These are phyloP conservation scores for Ariolimax columbianus DNA, from an alignment of 2,888 invertebrate genomes.

Conservation along the genomic window DNA sequence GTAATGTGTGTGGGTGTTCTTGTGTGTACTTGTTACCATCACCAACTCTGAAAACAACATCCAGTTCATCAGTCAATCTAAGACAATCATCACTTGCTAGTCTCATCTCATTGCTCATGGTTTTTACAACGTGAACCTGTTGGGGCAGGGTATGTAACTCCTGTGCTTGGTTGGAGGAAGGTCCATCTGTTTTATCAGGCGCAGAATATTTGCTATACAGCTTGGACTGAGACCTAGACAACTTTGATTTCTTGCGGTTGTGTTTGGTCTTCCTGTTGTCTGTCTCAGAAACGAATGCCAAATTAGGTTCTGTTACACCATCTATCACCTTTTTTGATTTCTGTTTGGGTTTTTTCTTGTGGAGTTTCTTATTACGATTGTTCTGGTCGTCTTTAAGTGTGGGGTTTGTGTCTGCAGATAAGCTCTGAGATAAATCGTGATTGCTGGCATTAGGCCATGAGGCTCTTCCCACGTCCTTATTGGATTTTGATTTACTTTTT, in stretches of 20 bases:
- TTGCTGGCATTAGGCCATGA: constrained; percentile 37
- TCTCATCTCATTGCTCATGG: neutral
- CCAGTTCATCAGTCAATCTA: neutral
- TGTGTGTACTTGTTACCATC: too few species aligned
- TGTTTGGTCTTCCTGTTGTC: neutral
- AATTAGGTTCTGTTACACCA: neutral
- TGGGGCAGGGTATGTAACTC: too few species aligned
- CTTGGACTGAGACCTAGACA: neutral
- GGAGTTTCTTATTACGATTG: constrained; percentile 1
- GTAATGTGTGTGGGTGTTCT: neutral
- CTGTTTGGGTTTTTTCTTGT: constrained; percentile 35
- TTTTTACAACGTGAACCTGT: too few species aligned
- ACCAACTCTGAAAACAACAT: too few species aligned
- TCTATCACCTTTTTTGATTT: constrained; percentile 24
- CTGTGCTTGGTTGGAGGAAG: too few species aligned
- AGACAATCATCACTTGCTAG: neutral
- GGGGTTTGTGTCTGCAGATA: neutral
- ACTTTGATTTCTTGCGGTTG: neutral
- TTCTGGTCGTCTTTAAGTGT: neutral
- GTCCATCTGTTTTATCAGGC: neutral
- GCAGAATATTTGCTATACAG: neutral
- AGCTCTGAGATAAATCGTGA: neutral
- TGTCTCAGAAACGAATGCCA: neutral
- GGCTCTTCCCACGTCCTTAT: constrained; percentile 51
- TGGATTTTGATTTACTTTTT: constrained; percentile 43